phyloP scores from a whole-genome alignment of 2,888 invertebrate genomes.

The Lasioglossum leucozonium region DNA sequence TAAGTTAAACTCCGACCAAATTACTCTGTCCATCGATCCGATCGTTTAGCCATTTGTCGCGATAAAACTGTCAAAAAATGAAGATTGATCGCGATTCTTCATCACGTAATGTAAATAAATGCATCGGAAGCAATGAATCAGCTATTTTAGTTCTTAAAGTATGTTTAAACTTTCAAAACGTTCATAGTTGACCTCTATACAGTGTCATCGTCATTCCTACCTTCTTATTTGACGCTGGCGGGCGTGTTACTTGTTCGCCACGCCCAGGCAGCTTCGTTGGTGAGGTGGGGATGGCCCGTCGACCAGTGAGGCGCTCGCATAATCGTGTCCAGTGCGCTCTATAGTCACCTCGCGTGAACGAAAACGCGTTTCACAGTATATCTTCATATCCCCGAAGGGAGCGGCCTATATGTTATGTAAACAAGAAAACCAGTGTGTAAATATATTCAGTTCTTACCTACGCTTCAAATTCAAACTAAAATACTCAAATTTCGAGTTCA shows the following conservation, averaged over 20 bases:
- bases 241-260: not conserved
- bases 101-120: not conserved
- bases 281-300: not conserved
- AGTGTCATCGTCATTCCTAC: not conserved
- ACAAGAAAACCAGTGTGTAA: not conserved
- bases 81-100: not conserved
- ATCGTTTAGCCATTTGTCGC: constrained; percentile 19
- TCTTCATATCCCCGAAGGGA: not conserved
- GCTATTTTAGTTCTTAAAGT: not conserved
- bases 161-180: not conserved
- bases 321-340: not conserved
- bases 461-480: not conserved
- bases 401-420: not conserved
- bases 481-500: not conserved
- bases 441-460: not conserved
- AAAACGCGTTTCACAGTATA: not conserved
- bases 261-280: not conserved
- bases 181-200: not conserved
- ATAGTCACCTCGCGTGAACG: not conserved
- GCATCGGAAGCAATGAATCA: not conserved
- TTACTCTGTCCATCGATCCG: constrained; percentile 12
- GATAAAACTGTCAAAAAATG: constrained; percentile 20
- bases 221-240: not conserved
- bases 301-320: not conserved
- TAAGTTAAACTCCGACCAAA: constrained; percentile 20